These are phyloP conservation scores for Eurytoma californica DNA, from an alignment of 2,888 invertebrate species.

Conservation along the genomic window DNA sequence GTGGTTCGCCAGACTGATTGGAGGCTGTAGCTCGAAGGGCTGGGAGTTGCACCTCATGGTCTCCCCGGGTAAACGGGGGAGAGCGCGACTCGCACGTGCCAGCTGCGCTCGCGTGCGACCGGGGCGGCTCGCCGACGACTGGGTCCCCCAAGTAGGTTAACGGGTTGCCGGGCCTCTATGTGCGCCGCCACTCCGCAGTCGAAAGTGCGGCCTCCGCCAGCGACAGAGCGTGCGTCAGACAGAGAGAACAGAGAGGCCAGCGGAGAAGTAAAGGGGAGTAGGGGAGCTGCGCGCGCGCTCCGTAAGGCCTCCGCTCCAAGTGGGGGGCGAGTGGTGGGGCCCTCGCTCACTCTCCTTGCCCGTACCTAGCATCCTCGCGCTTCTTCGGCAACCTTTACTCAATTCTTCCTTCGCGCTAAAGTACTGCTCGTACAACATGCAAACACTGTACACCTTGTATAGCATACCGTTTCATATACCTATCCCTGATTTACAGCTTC, in stretches of 20 bases:
- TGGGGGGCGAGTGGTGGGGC: too few species aligned
- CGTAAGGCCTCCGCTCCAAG: too few species aligned
- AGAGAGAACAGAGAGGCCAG: constrained; percentile 56
- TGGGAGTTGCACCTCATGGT: constrained; percentile 9
- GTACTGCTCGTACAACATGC: too few species aligned
- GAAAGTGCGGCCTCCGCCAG: constrained; percentile 68
- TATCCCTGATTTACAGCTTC: too few species aligned
- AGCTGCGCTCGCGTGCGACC: neutral
- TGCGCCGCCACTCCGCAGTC: constrained; percentile 55
- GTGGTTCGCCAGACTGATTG: neutral
- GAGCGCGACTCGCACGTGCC: neutral
- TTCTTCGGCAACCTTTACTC: too few species aligned
- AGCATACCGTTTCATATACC: too few species aligned
- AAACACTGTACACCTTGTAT: too few species aligned
- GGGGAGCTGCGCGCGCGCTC: neutral
- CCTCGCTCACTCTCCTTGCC: too few species aligned
- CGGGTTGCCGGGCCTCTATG: constrained; percentile 66
- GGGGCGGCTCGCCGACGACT: constrained; percentile 67
- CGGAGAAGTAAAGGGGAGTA: too few species aligned
- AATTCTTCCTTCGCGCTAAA: too few species aligned
- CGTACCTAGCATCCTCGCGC: too few species aligned
- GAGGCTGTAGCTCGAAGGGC: neutral
- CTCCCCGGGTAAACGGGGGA: neutral
- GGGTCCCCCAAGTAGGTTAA: constrained; percentile 71
- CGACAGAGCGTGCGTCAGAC: constrained; percentile 65